Conservation (phyloP, 2,113 vertebrate genomes). For the Corythaixoides concolor region DNA sequence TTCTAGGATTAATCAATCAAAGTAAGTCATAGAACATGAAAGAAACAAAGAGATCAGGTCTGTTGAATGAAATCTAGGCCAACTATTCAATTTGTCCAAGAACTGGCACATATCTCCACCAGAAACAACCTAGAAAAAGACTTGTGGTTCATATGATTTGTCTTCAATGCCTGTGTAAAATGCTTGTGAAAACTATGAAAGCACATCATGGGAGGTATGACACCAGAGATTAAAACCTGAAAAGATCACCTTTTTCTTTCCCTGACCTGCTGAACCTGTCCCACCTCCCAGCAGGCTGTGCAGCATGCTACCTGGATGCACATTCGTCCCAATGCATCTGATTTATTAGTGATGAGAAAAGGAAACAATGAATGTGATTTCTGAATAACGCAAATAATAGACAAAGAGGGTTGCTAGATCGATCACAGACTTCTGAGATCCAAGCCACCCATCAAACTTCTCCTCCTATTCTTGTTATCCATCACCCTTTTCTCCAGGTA, state of each 20-base stretch:
- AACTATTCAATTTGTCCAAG: neutral
- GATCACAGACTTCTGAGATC: neutral
- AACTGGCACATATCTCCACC: neutral
- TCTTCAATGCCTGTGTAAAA: neutral
- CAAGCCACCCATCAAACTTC: neutral
- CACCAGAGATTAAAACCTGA: neutral
- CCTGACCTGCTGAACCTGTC: neutral
- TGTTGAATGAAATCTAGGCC: neutral
- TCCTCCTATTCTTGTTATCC: neutral
- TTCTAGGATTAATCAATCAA: neutral
- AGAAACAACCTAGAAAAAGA: neutral
- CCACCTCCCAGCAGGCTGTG: neutral
- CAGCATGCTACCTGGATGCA: neutral
- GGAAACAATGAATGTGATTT: neutral
- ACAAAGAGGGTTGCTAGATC: neutral
- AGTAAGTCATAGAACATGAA: neutral
- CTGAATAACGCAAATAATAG: neutral
- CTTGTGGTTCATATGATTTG: neutral
- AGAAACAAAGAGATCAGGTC: neutral
- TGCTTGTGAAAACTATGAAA: neutral
- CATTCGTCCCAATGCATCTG: neutral
- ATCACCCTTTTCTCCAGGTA: neutral
- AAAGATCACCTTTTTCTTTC: neutral
- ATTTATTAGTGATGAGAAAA: neutral
- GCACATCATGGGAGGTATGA: neutral